Evolutionary conservation across 2,113 vertebrate species (phyloP).

Genomic region (Pachycephala philippinensis): DNA sequence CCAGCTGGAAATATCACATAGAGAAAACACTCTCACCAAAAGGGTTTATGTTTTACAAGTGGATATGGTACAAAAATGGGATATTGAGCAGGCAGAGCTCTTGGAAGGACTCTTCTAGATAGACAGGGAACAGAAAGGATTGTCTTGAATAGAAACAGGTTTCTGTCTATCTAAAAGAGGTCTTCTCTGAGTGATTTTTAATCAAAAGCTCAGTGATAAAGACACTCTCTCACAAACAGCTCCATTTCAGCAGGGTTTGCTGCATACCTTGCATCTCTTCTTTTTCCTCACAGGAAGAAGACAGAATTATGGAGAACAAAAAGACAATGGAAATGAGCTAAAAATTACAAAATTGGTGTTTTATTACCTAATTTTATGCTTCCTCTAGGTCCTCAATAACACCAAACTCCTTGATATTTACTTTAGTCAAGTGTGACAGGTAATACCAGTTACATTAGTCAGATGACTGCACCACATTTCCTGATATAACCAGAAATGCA

Average conservation of each 20-base stretch:
- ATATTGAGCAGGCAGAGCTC: neutral
- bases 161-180: neutral
- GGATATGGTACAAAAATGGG: neutral
- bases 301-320: neutral
- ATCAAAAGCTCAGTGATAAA: neutral
- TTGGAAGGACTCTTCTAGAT: neutral
- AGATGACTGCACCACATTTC: neutral
- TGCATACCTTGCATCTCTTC: neutral
- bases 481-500: neutral
- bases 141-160: neutral
- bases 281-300: neutral
- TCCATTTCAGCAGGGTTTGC: neutral
- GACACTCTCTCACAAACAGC: neutral
- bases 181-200: neutral
- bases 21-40: neutral
- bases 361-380: neutral
- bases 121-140: neutral
- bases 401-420: neutral
- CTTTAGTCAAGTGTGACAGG: neutral
- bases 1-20: neutral
- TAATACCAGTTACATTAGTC: neutral
- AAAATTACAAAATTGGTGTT: neutral
- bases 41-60: neutral
- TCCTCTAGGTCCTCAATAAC: neutral
- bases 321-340: neutral